Conservation (phyloP, 1,140 invertebrate genomes). For the Cepaea nemoralis region DNA sequence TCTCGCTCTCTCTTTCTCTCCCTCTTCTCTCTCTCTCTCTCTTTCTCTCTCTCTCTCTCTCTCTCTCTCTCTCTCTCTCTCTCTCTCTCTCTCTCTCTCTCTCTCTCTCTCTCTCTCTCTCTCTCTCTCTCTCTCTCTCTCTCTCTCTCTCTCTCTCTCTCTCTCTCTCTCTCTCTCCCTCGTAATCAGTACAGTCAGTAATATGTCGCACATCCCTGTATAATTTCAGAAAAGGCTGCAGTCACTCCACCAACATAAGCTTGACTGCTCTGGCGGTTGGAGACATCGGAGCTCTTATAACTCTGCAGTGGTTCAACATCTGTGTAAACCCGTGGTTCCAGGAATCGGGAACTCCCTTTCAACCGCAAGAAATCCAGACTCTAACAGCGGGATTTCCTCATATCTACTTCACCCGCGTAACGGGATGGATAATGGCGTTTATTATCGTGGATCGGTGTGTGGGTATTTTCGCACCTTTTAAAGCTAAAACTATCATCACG, state of each 20-base stretch:
- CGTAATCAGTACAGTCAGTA: too few species aligned
- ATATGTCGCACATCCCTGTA: too few species aligned
- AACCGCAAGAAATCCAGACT: conserved; percentile 89
- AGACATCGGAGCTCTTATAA: background rate
- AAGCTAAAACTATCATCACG: conserved; percentile 84
- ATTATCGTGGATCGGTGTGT: conserved; percentile 6
- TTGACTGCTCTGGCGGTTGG: background rate
- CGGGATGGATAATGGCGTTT: conserved; percentile 16
- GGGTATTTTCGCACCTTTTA: background rate
- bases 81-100: too few species aligned
- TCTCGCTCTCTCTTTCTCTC: too few species aligned
- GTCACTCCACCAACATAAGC: conserved; percentile 2
- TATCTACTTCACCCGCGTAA: conserved; percentile 93
- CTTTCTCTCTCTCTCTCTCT: too few species aligned
- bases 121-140: too few species aligned
- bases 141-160: too few species aligned
- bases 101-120: too few species aligned
- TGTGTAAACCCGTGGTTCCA: conserved; percentile 81
- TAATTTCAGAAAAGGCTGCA: too few species aligned
- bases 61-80: too few species aligned
- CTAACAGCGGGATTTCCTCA: conserved; percentile 91
- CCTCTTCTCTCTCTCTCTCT: too few species aligned
- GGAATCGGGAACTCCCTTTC: conserved; percentile 91
- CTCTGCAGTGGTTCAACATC: conserved; percentile 18
- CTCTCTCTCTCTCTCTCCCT: too few species aligned